Base-by-base conservation (phyloP, 2,113 vertebrate species). In the Coryphaenoides rupestris region DNA sequence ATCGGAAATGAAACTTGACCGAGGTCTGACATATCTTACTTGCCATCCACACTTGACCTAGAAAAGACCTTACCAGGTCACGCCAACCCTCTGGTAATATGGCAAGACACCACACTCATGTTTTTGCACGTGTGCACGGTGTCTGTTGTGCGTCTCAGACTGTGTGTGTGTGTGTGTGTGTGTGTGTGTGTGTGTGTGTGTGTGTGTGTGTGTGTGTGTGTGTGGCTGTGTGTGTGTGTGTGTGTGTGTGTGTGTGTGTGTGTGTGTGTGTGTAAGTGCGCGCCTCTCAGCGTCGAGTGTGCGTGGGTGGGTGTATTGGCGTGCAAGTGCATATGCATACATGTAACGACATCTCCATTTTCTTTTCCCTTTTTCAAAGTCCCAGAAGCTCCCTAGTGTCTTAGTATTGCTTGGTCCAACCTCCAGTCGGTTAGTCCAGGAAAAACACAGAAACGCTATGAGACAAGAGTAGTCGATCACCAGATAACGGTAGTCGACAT, bases 331-430 rank as follows among this genome's bases (percentile, higher is more conserved):
- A 45, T 63, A 22, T 70, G 60, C 53, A 40, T 60, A 40, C 66
- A 17, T 79, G 71, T 73, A 82, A 85, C 77, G 84, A 81, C 60
- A 59, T 65, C 55, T 86, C 74, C 77, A 66, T 59, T 71, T 70
- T 58, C 5, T 58, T 45, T 21, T 57, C 66, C 17, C n/a, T n/a
- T n/a, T n/a, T n/a, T n/a, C n/a, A n/a, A n/a, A 17, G 45, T 46
- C 17, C 75, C 59, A 49, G 14, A 53, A 40, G 56, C 55, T 78
- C n/a, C 33, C 54, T 26, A 63, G 65, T 73, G 66, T 66, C 70
- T n/a, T 40, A 74, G 76, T 83, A 86, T 86, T 87, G 87, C 81
- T 84, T 80, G 28, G 57, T 40, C 61, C 70, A 45, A 28, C 54
- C 45, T n/a, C n/a, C n/a, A n/a, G n/a, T n/a, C n/a, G n/a, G n/a